These are phyloP conservation scores for Clinocottus analis DNA, from an alignment of 2,113 vertebrate genomes.

Conservation along the genomic window DNA sequence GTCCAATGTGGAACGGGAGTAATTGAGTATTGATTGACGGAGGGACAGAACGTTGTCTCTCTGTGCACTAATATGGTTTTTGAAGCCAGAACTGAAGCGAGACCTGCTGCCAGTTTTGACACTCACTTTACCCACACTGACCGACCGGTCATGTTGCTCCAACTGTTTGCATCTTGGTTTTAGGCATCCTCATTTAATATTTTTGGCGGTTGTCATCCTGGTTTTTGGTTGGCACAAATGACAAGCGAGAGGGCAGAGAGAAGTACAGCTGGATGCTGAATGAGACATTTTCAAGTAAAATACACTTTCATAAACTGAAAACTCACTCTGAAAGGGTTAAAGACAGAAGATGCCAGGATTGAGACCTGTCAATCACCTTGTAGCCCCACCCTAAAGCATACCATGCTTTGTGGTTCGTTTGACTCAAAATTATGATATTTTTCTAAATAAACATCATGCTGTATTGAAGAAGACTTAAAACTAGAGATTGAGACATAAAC, in stretches of 20 bases:
- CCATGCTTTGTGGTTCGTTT: not conserved
- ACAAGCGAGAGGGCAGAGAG: not conserved
- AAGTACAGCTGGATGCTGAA: not conserved
- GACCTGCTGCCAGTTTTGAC: not conserved
- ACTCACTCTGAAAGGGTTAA: too few species aligned
- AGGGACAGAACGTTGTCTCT: slow-evolving; percentile 3
- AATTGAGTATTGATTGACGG: slow-evolving; percentile 62
- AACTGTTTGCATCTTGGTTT: not conserved
- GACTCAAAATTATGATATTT: not conserved
- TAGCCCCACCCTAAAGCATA: too few species aligned
- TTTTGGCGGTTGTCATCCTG: not conserved
- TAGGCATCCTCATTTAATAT: not conserved
- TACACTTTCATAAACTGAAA: not conserved
- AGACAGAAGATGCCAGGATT: too few species aligned
- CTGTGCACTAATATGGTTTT: slow-evolving; percentile 7
- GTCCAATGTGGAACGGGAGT: not conserved
- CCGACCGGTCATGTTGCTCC: not conserved
- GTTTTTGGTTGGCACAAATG: not conserved
- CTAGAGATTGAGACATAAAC: not conserved
- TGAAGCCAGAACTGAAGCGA: slow-evolving; percentile 9
- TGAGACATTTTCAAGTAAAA: not conserved
- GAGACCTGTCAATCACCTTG: too few species aligned
- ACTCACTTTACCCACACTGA: not conserved
- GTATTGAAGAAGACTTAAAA: not conserved
- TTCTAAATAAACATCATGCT: not conserved